Evolutionary conservation across 2,888 invertebrate genomes (phyloP), one percentile per base, ranked within the genome.

Genomic region (Acronicta psi): DNA sequence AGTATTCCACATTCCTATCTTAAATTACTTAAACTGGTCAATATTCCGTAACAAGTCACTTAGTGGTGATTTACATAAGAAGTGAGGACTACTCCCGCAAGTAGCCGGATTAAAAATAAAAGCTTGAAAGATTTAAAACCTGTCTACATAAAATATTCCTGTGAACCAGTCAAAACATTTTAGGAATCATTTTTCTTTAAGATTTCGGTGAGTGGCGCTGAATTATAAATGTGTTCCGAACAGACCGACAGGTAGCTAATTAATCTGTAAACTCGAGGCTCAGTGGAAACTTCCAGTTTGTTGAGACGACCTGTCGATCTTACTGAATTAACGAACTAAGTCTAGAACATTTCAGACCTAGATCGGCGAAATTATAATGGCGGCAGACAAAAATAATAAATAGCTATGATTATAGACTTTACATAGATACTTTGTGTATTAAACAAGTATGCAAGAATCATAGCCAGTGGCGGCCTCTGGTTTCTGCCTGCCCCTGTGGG

Each of bases 251-350:
- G 66, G 53, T 51, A 50, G 36, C 31, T 53, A 46, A 50, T 58
- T 64, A 70, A 64, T 70, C 38, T 17, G 40, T 40, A 53, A 64
- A 65, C 59, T 67, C 70, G 23, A 54, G 45, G 53, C 37, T 64
- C 53, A 42, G 53, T 34, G 38, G 31, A 37, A 37, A 40, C 42
- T 49, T 14, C 31, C 10, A 40, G 40, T n/a, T 52, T 37, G 36
- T 44, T 8, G 16, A 57, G 29, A 16, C 16, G 31, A 51, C 29
- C 40, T 47, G 43, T 14, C 46, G 17, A 65, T 31, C 37, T 34
- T 18, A 46, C 42, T 17, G 8, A 36, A 46, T 56, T 52, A 47
- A 55, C 58, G 38, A 70, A 41, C n/a, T 7, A n/a, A 20, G 31
- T 17, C 13, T 31, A 17, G 29, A 31, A 25, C 10, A 34, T 13